These are phyloP conservation scores for Pseudobourletiella spinata DNA, from an alignment of 1,140 invertebrate genomes.

Conservation along the genomic window DNA sequence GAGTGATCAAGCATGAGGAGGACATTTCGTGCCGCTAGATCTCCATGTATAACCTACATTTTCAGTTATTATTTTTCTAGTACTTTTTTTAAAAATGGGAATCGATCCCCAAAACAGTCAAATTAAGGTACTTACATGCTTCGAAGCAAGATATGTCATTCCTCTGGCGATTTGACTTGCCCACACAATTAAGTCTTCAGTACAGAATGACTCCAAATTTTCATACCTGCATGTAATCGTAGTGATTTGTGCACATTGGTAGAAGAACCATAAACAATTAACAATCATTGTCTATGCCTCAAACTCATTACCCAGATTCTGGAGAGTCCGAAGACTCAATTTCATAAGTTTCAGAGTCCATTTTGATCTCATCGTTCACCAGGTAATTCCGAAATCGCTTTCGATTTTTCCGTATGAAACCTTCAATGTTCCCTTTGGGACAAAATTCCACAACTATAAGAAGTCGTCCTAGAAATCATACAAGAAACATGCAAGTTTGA, in stretches of 20 bases:
- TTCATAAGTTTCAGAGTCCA: background rate
- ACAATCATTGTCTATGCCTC: too few relatives aligned
- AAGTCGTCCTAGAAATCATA: background rate
- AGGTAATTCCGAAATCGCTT: background rate
- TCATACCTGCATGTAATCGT: background rate
- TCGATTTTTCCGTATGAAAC: background rate
- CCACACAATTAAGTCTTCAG: background rate
- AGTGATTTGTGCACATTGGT: background rate
- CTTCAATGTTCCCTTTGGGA: background rate
- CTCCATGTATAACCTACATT: conserved; percentile 11
- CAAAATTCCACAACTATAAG: background rate
- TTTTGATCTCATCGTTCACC: background rate
- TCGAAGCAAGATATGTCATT: background rate
- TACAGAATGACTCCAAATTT: background rate
- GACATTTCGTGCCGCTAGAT: conserved; percentile 12
- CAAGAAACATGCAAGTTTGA: background rate
- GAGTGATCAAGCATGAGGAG: background rate
- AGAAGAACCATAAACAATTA: background rate
- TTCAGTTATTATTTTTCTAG: background rate
- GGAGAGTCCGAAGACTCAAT: too few relatives aligned
- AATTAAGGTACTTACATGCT: background rate
- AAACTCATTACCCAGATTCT: too few relatives aligned
- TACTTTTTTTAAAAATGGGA: background rate
- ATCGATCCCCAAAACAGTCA: too few relatives aligned
- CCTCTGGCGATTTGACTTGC: background rate